Percentiles rank a stretch among this genome's conserved stretches.
Evolutionary conservation across 2,113 vertebrate species (phyloP).

Genomic region (Burhinus bistriatus): DNA sequence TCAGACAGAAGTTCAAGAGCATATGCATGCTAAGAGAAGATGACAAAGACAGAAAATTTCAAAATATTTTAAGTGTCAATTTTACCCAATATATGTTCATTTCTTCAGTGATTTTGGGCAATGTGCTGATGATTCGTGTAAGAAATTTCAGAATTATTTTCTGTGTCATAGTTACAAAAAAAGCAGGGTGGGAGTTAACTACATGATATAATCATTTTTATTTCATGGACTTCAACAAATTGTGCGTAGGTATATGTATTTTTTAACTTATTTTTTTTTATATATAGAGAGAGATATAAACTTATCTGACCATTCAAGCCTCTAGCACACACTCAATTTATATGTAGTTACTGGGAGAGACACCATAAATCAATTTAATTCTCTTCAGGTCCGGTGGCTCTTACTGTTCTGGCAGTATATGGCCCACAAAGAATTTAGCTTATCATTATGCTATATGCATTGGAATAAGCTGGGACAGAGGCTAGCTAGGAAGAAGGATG

Average conservation of each 20-base stretch:
- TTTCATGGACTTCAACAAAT: neutral
- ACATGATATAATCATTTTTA: neutral
- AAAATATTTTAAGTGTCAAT: neutral
- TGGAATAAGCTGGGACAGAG: neutral
- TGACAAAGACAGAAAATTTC: neutral
- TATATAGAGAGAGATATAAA: neutral
- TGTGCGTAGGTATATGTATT: neutral
- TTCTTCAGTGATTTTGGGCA: neutral
- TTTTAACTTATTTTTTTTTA: neutral
- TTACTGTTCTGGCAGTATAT: neutral
- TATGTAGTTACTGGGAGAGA: neutral
- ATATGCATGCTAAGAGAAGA: slow-evolving; percentile 87
- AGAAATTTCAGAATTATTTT: neutral
- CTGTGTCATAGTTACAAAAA: neutral
- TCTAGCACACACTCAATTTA: neutral
- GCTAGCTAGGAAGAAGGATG: neutral
- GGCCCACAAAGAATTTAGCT: neutral
- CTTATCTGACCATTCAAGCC: neutral
- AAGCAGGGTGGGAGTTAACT: neutral
- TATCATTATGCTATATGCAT: neutral
- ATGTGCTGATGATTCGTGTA: neutral
- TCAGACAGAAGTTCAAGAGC: slow-evolving; percentile 95
- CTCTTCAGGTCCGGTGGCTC: neutral
- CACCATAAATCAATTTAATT: neutral
- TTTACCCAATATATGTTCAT: neutral